Evolutionary conservation across 2,888 invertebrate genomes (phyloP).

Genomic region (Pelosia muscerda): DNA sequence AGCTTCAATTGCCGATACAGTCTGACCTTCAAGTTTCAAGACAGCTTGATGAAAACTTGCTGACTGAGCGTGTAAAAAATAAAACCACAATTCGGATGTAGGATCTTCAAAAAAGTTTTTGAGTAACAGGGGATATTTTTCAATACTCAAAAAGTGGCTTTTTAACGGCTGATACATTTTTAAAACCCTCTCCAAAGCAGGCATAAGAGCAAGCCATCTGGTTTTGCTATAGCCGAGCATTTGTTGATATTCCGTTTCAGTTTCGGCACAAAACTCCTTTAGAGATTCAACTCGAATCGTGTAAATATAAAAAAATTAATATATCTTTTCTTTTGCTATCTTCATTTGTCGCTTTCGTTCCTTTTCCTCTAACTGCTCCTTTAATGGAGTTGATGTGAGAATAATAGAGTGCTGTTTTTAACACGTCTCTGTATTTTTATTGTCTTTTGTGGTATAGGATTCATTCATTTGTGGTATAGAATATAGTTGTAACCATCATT

Average conservation of each 20-base stretch:
- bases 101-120: constrained; percentile 8
- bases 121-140: not conserved
- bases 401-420: too few relatives aligned
- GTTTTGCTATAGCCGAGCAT: constrained; percentile 49
- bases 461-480: too few relatives aligned
- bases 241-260: constrained; percentile 33
- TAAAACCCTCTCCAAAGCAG: not conserved
- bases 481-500: too few relatives aligned
- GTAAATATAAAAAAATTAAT: constrained; percentile 44
- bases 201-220: constrained; percentile 44
- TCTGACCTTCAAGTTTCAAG: constrained; percentile 2
- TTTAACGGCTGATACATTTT: constrained; percentile 10
- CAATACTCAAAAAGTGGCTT: not conserved
- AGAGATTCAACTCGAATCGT: constrained; percentile 31
- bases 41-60: constrained; percentile 2
- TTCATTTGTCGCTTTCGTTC: too few relatives aligned
- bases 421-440: too few relatives aligned
- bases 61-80: constrained; percentile 8
- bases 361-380: too few relatives aligned
- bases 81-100: constrained; percentile 1
- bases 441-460: too few relatives aligned
- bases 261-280: constrained; percentile 39
- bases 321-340: not conserved
- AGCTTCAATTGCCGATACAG: constrained; percentile 24
- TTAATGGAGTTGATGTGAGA: too few relatives aligned